Evolutionary conservation across 1,140 invertebrate genomes (phyloP).

Genomic region (Eupeodes corollae): DNA sequence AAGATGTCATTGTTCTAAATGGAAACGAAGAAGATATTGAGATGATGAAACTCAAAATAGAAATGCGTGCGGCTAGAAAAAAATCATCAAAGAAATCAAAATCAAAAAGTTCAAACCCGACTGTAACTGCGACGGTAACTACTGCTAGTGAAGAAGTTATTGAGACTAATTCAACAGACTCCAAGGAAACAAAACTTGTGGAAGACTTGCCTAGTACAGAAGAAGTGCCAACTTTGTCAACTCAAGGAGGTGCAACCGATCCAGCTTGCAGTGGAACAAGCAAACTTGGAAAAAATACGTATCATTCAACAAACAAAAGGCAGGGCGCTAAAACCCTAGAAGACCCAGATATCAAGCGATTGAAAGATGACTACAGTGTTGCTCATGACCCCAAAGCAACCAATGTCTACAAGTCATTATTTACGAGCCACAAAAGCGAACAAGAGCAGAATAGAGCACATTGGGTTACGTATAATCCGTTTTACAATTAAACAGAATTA

Average conservation of each 20-base stretch:
- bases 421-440: slow-evolving; percentile 80
- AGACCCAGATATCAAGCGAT: slow-evolving; percentile 63
- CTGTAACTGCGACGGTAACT: slow-evolving; percentile 1
- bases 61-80: slow-evolving; percentile 47
- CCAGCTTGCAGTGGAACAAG: slow-evolving; percentile 23
- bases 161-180: neutral
- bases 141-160: slow-evolving; percentile 20
- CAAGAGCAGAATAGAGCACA: slow-evolving; percentile 79
- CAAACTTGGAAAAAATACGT: slow-evolving; percentile 10
- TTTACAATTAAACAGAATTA: slow-evolving; percentile 63
- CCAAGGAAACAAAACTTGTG: slow-evolving; percentile 5
- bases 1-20: slow-evolving; percentile 81
- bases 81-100: slow-evolving; percentile 64
- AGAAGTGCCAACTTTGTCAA: neutral
- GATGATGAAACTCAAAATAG: slow-evolving; percentile 52
- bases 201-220: slow-evolving; percentile 10
- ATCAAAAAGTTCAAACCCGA: neutral
- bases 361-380: slow-evolving; percentile 68
- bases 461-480: slow-evolving; percentile 96
- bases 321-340: slow-evolving; percentile 36
- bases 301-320: slow-evolving; percentile 10
- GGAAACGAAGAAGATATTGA: slow-evolving; percentile 69
- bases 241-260: neutral
- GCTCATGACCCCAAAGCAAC: slow-evolving; percentile 84
- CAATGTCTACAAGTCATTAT: slow-evolving; percentile 89